Conservation (phyloP, 2,888 invertebrate genomes). For the Lacanobia oleracea region DNA sequence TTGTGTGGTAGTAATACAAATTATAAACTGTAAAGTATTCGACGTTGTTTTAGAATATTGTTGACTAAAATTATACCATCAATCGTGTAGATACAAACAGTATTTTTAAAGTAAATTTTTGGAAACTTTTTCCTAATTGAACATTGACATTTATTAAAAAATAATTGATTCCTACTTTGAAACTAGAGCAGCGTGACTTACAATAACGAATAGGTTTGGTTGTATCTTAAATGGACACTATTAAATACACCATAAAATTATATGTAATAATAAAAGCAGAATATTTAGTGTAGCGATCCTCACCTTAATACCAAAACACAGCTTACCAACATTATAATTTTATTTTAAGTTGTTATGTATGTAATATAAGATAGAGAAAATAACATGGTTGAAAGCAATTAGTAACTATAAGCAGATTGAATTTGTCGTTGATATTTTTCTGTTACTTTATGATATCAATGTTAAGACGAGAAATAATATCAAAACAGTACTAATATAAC, state of each 20-base stretch:
- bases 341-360: conserved; percentile 88
- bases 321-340: conserved; percentile 90
- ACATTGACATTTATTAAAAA: conserved; percentile 48
- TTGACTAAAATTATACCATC: conserved; percentile 71
- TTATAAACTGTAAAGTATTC: conserved; percentile 73
- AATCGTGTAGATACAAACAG: conserved; percentile 63
- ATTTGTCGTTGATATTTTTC: conserved; percentile 87
- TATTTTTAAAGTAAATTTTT: conserved; percentile 67
- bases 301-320: conserved; percentile 90
- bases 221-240: conserved; percentile 53
- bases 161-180: conserved; percentile 56
- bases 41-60: conserved; percentile 73
- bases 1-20: conserved; percentile 76
- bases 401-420: conserved; percentile 78
- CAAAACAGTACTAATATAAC: conserved; percentile 79
- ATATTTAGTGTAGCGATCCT: conserved; percentile 86
- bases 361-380: conserved; percentile 85
- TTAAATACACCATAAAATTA: conserved; percentile 48
- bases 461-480: conserved; percentile 72
- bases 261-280: conserved; percentile 63
- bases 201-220: conserved; percentile 53
- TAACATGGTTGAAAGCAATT: conserved; percentile 85
- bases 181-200: conserved; percentile 64
- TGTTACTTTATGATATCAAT: conserved; percentile 86
- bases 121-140: conserved; percentile 53